Percentiles rank a stretch among this genome's conserved stretches.
These are phyloP conservation scores for Zaprionus ghesquierei DNA, from an alignment of 1,140 invertebrate genomes.

Conservation along the genomic window DNA sequence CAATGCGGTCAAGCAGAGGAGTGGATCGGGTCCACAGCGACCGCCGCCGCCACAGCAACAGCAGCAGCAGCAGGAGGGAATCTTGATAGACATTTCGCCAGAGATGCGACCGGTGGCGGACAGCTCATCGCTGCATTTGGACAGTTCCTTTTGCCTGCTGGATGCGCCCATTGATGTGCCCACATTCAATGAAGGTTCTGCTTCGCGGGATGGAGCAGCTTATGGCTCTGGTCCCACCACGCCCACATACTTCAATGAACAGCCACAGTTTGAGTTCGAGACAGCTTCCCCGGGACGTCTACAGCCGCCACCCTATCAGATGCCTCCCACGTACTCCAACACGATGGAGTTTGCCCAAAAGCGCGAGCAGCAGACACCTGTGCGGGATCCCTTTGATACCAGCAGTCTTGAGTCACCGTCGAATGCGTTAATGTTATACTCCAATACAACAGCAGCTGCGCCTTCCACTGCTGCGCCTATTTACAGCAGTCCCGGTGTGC, in stretches of 20 bases:
- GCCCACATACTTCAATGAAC: slow-evolving; percentile 63
- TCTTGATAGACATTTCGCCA: slow-evolving; percentile 86
- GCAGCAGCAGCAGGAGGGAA: slow-evolving; percentile 83
- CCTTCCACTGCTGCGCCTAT: background rate
- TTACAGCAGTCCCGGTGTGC: slow-evolving; percentile 57
- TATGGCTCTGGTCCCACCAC: slow-evolving; percentile 34
- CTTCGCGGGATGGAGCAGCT: background rate
- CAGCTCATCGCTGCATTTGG: slow-evolving; percentile 60
- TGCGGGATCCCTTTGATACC: slow-evolving; percentile 86
- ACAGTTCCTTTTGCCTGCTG: slow-evolving; percentile 85
- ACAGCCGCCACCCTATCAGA: slow-evolving; percentile 83
- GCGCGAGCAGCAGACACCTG: slow-evolving; percentile 41
- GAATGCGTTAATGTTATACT: slow-evolving; percentile 49
- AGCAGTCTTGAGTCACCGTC: slow-evolving; percentile 40
- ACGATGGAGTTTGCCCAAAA: slow-evolving; percentile 74
- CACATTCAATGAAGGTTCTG: slow-evolving; percentile 64
- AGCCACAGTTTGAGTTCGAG: slow-evolving; percentile 55
- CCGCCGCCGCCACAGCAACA: slow-evolving; percentile 83
- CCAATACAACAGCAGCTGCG: slow-evolving; percentile 39
- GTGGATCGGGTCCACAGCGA: slow-evolving; percentile 81
- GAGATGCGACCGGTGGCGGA: slow-evolving; percentile 80
- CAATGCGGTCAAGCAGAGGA: slow-evolving; percentile 53
- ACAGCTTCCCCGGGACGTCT: slow-evolving; percentile 47
- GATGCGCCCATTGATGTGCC: slow-evolving; percentile 90
- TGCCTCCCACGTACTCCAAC: slow-evolving; percentile 84